These are phyloP conservation scores for Drosophila saltans DNA, from an alignment of 1,140 invertebrate species.

Conservation along the genomic window DNA sequence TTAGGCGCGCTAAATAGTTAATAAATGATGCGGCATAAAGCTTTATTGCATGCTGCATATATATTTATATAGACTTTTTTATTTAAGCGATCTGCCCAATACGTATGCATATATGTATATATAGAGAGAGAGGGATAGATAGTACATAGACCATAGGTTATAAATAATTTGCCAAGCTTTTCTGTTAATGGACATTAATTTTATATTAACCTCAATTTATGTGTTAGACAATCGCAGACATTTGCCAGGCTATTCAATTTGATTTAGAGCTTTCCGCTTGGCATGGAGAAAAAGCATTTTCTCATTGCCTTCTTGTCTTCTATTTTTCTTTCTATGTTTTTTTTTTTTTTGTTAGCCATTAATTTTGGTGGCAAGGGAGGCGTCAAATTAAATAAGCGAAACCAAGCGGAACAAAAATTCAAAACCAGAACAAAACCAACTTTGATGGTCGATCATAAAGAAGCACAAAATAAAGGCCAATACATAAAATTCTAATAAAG, in stretches of 20 bases:
- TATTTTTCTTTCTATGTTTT: neutral
- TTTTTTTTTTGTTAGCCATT: constrained; percentile 13
- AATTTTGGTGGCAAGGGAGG: constrained; percentile 21
- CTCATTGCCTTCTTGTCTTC: neutral
- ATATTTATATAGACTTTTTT: neutral
- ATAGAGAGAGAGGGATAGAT: neutral
- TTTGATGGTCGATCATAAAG: constrained; percentile 5
- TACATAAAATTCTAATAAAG: neutral
- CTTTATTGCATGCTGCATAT: neutral
- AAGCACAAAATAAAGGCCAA: neutral
- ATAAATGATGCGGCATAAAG: neutral
- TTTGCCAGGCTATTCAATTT: constrained; percentile 52
- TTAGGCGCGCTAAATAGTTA: neutral
- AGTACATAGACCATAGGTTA: neutral
- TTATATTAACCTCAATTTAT: constrained; percentile 55
- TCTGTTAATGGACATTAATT: constrained; percentile 23
- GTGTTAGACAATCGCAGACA: constrained; percentile 31
- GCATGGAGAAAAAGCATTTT: constrained; percentile 15
- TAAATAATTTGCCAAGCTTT: constrained; percentile 8
- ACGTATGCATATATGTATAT: neutral
- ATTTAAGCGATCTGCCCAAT: neutral
- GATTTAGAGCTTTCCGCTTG: constrained; percentile 35
- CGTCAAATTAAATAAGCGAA: constrained; percentile 31
- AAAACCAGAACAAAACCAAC: neutral
- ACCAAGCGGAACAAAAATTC: neutral